A percentile compares a stretch with the other conserved stretches of the same genome.
These are phyloP conservation scores for Lemur catta DNA, from an alignment of 2,797 vertebrate species.

Conservation along the genomic window DNA sequence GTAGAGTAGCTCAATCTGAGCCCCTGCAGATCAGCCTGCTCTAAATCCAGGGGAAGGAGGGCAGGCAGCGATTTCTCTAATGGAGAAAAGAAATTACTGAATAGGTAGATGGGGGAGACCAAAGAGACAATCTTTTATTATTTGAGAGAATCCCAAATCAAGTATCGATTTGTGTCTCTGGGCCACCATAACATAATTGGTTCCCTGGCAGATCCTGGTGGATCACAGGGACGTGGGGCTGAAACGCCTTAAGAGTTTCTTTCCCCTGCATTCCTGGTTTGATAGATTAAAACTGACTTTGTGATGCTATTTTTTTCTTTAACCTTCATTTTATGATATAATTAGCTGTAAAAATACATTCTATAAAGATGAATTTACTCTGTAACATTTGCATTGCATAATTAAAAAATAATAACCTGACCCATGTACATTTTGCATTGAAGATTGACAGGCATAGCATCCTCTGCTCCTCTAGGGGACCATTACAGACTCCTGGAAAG, in stretches of 20 bases:
- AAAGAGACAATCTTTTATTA: not conserved
- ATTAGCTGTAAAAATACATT: not conserved
- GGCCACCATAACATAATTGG: constrained; percentile 46
- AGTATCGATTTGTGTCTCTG: constrained; percentile 10
- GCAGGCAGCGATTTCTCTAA: not conserved
- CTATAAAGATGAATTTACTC: constrained; percentile 22
- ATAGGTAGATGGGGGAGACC: not conserved
- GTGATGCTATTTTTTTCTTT: not conserved
- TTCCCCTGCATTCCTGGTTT: not conserved
- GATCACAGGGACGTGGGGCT: not conserved
- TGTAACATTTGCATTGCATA: constrained; percentile 66
- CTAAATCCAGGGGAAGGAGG: not conserved
- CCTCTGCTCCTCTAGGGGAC: constrained; percentile 47
- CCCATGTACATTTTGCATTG: constrained; percentile 66
- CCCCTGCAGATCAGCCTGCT: not conserved
- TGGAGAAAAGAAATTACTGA: not conserved
- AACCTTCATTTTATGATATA: not conserved
- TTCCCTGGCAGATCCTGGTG: not conserved
- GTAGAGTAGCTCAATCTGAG: not conserved
- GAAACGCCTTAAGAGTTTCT: not conserved
- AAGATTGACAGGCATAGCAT: constrained; percentile 53
- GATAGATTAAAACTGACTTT: not conserved
- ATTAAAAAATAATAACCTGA: constrained; percentile 65
- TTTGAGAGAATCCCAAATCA: constrained; percentile 27
- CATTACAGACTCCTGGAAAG: constrained; percentile 28